Evolutionary conservation across 2,888 invertebrate species (phyloP).

Genomic region (Nomada lathburiana): DNA sequence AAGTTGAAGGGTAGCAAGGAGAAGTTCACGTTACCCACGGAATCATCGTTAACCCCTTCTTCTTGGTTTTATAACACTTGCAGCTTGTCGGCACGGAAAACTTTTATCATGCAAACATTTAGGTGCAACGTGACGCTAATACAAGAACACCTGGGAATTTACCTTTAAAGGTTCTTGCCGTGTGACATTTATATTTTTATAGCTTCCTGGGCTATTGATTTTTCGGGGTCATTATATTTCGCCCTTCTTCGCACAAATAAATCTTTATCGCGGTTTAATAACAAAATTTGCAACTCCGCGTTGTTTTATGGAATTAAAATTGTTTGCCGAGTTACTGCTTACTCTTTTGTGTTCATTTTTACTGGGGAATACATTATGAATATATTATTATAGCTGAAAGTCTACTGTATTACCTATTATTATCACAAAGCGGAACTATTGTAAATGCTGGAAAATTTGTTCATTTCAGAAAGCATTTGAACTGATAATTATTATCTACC

Average conservation of each 20-base stretch:
- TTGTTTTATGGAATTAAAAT: neutral
- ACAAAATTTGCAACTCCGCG: neutral
- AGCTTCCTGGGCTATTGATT: neutral
- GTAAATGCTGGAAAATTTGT: too few species aligned
- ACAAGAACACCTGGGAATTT: neutral
- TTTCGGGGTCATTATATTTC: too few species aligned
- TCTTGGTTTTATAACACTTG: neutral
- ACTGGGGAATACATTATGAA: too few species aligned
- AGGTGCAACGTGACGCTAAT: neutral
- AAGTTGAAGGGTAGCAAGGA: neutral
- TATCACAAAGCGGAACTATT: too few species aligned
- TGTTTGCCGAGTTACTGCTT: neutral
- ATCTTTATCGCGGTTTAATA: neutral
- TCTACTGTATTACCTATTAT: too few species aligned
- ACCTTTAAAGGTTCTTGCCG: neutral
- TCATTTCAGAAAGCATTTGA: too few species aligned
- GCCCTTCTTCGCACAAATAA: neutral
- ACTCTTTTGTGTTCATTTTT: neutral
- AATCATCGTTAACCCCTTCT: constrained; percentile 10
- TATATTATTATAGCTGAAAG: too few species aligned
- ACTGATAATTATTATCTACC: neutral
- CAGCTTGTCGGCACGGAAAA: neutral
- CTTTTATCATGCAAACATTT: constrained; percentile 11
- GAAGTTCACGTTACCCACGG: neutral
- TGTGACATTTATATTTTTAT: neutral